Evolutionary conservation across 2,797 vertebrate genomes (phyloP), one percentile per base, ranked within the genome.

Genomic region (Tenualosa thibaudeaui): DNA sequence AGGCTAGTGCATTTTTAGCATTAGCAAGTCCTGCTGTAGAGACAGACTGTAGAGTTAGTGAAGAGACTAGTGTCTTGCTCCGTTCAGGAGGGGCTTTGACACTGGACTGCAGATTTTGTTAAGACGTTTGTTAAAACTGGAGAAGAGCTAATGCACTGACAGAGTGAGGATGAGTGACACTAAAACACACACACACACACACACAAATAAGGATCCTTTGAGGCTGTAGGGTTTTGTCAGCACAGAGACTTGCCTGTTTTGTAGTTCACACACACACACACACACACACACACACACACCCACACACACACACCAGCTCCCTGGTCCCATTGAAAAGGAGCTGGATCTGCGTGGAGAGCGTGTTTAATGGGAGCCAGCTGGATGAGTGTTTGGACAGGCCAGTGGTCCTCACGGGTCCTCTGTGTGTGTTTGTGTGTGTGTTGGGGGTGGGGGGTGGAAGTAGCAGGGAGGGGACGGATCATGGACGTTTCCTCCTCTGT

Each of bases 241-340:
- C 71, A 78, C 71, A 78, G 71, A 46, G 71, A 78, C 40, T 78
- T 78, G 71, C 40, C 71, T 78, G 71, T 78, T 78, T 78, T 78
- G 71, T 46, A 78, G 71, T 78, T 78, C 71, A 46, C 19, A 46
- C 71, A 75, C 68, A 43, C 68, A 75, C 1, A 75, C 68, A 75
- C 68, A 37, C 31, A 75, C 31, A 75, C 62, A 26, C n/a, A 71
- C 24, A 65, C 62, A 68, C 62, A 68, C 62, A 68, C 62, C 15
- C 62, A 68, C 26, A 37, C 68, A 71, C 68, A 40, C 26, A 71
- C 31, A 40, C 24, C 62, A 71, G 10, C 31, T 71, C 65, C 31
- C 5, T 71, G 65, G 65, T 71, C 65, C 65, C 71, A 78, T 46
- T 78, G 71, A 78, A 78, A 78, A 4, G 71, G 17, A 43, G 40